Conservation (phyloP, 2,888 invertebrate genomes). For the Gastrophysa polygoni region DNA sequence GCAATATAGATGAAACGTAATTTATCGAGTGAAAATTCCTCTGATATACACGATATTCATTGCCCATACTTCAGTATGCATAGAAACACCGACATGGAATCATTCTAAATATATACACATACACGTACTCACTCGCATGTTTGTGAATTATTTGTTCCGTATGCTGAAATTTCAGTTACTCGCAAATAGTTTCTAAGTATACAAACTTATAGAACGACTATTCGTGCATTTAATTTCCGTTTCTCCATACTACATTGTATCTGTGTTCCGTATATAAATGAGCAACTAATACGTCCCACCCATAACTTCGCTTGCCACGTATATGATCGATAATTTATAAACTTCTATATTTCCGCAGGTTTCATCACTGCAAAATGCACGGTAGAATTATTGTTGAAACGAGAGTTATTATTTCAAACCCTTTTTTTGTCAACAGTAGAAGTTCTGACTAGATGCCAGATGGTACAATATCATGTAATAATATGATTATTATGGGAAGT, state of each 20-base stretch:
- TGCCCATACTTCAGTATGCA: slow-evolving; percentile 41
- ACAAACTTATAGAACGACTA: slow-evolving; percentile 42
- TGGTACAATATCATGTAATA: too few species aligned
- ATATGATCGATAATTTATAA: background rate
- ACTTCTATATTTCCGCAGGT: too few species aligned
- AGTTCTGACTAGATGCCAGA: too few species aligned
- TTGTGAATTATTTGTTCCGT: slow-evolving; percentile 47
- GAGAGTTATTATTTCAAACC: too few species aligned
- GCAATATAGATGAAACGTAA: slow-evolving; percentile 8
- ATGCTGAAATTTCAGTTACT: slow-evolving; percentile 42
- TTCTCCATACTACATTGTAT: slow-evolving; percentile 43
- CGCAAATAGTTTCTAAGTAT: slow-evolving; percentile 44
- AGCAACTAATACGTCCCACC: slow-evolving; percentile 31
- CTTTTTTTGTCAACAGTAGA: too few species aligned
- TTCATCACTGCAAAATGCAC: too few species aligned
- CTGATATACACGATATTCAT: slow-evolving; percentile 35
- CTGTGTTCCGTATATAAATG: slow-evolving; percentile 49
- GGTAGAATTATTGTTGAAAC: too few species aligned
- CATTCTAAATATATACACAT: slow-evolving; percentile 45
- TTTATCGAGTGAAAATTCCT: slow-evolving; percentile 13
- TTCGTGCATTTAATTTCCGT: slow-evolving; percentile 50
- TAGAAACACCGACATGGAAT: slow-evolving; percentile 39
- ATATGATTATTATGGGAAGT: too few species aligned
- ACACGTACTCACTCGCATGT: slow-evolving; percentile 34
- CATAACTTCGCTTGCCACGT: background rate